Evolutionary conservation across 2,888 invertebrate genomes (phyloP).

Genomic region (Chorisops tibialis): DNA sequence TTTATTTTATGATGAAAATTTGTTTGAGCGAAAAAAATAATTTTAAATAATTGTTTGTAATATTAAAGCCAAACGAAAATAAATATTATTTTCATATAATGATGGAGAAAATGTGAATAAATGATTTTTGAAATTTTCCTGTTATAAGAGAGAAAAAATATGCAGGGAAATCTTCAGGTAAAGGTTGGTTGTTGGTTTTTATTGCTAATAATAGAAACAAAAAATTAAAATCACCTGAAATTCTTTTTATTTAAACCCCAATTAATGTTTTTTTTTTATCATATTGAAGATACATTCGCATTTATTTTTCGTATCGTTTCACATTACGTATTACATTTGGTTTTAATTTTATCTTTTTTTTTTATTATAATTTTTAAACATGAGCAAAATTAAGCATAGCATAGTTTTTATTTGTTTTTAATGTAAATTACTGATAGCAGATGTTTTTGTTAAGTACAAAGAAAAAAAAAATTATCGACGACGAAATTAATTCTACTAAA

Average conservation of each 20-base stretch:
- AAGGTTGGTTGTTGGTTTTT: conserved; percentile 9
- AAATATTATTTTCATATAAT: neutral
- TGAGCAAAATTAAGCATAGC: neutral
- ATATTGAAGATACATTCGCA: conserved; percentile 14
- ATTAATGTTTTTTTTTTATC: conserved; percentile 28
- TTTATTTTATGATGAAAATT: neutral
- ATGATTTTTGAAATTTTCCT: conserved; percentile 22
- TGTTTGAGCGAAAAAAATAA: neutral
- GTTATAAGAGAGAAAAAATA: conserved; percentile 17
- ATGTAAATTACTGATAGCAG: conserved; percentile 3
- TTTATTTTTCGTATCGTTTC: conserved; percentile 27
- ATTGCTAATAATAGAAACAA: conserved; percentile 30
- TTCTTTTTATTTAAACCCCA: conserved; percentile 29
- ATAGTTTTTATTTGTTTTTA: neutral
- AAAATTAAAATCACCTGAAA: conserved; percentile 32
- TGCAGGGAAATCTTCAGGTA: too few relatives aligned
- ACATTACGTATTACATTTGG: conserved; percentile 1
- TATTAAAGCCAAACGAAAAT: neutral
- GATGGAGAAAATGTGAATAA: conserved; percentile 3
- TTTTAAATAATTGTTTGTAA: neutral
- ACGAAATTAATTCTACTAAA: too few relatives aligned
- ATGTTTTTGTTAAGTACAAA: neutral
- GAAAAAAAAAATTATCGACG: too few relatives aligned
- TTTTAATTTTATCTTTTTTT: conserved; percentile 23
- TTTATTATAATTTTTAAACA: conserved; percentile 14